Base-by-base conservation (phyloP, 2,797 vertebrate species). In the Moxostoma hubbsi region DNA sequence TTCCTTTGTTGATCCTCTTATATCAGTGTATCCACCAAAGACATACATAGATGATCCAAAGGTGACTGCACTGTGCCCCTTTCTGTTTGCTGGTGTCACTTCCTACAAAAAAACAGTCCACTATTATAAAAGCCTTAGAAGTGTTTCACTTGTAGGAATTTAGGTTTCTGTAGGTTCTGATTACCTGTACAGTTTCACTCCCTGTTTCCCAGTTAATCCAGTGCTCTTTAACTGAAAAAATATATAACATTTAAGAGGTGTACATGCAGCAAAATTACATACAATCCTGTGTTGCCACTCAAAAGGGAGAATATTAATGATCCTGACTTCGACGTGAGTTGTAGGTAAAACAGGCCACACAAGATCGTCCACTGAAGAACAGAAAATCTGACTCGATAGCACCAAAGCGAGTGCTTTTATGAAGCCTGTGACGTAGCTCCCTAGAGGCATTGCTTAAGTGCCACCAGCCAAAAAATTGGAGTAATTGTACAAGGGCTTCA, bases 21-120 rank as follows among this genome's bases (percentile, higher is more conserved):
- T 93, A 87, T 96, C 95, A 0, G 95, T 49, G 43, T 95, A 94
- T 11, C 96, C 96, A 45, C 96, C 95, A 0, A 96, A 97, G 74
- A 96, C 47, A 70, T 93, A 93, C 95, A 97, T 97, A 77, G 85
- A 87, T 0, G 92, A 90, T 57, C 80, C 86, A 1, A 94, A 82
- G 69, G 94, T 92, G 0, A 96, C 94, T 0, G 95, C 94, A 12
- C 94, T 97, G 88, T 97, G 95, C 0, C 94, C 94, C 65, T 94
- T 97, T 64, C 95, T 95, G 92, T 97, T 97, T n/a, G 83, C 82
- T 0, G 95, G 95, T 45, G 69, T 85, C 6, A 47, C 81, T 64
- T 72, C 87, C 94, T 95, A 16, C 11, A 79, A 89, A 36, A 36
- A 36, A 77, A 6, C 85, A 73, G 9, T 16, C 36, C 6, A 59